Base-by-base conservation (phyloP, 2,797 vertebrate genomes). In the Helostoma temminkii region DNA sequence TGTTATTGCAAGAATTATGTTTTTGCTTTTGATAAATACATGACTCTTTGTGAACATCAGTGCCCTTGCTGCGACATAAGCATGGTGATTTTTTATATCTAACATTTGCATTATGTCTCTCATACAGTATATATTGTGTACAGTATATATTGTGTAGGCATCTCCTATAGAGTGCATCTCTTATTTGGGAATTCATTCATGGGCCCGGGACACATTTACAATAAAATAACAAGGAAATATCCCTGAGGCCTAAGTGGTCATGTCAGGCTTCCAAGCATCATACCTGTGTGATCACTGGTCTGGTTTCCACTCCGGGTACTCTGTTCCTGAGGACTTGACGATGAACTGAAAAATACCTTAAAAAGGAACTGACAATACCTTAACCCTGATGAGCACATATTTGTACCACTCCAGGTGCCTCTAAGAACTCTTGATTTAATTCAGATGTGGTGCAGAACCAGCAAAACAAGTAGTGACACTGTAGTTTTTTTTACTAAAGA, bases 401-500 rank as follows among this genome's bases (percentile, higher is more conserved):
- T 92, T 93, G 88, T 92, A 92, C 89, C 87, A 92, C 91, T 90
- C 81, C 87, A 90, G 90, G 91, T 93, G 92, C 92, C 92, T 93
- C 91, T 88, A 91, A 92, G 88, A 93, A 92, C 90, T 91, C 75
- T 92, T 90, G 82, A 91, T 90, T 89, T 88, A 70, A 86, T 89
- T 89, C 86, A 87, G 87, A 91, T 47, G 87, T 92, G 91, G 90
- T 92, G 88, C 89, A 90, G 90, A 91, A 92, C 92, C 92, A 93
- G 90, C 92, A 91, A 91, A 91, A 89, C 81, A 82, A 92, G 90
- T 90, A 91, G 88, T 90, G 84, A 91, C 74, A 77, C 68, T 70
- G 84, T 91, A 90, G 88, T 85, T 86, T 91, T 92, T 89, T 85
- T 73, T 90, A 90, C 78, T 78, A 58, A 88, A 89, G 87, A 85